Conservation (phyloP, 2,797 vertebrate genomes). For the Chelmon rostratus region DNA sequence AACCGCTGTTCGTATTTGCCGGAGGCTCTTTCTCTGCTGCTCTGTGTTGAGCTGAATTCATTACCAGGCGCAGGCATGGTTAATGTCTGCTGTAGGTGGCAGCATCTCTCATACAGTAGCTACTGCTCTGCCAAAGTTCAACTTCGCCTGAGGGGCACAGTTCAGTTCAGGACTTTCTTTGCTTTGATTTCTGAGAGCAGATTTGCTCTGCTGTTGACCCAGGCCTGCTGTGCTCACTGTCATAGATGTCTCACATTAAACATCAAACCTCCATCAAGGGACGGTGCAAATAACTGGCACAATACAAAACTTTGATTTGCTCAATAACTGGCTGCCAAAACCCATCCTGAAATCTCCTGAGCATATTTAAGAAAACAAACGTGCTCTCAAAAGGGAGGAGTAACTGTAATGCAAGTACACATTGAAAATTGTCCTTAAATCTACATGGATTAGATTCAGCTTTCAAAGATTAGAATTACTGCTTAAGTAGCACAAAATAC, state of each 20-base stretch:
- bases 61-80: conserved; percentile 62
- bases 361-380: conserved; percentile 20
- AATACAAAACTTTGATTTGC: neutral
- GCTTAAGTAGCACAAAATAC: neutral
- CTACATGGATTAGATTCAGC: neutral
- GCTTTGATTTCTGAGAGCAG: conserved; percentile 66
- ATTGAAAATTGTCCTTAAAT: neutral
- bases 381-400: neutral
- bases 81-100: conserved; percentile 79
- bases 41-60: conserved; percentile 73
- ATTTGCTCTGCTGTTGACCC: conserved; percentile 66
- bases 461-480: neutral
- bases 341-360: conserved; percentile 16
- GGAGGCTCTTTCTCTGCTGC: conserved; percentile 69
- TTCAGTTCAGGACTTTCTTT: conserved; percentile 60
- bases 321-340: conserved; percentile 14
- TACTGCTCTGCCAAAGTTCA: conserved; percentile 52
- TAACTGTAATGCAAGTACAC: neutral
- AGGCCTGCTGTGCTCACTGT: conserved; percentile 19
- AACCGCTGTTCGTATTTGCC: conserved; percentile 75
- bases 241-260: conserved; percentile 46
- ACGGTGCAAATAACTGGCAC: neutral
- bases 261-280: conserved; percentile 34
- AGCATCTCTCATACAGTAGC: conserved; percentile 69
- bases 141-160: conserved; percentile 71